These are phyloP conservation scores for Oreochromis niloticus DNA, from an alignment of 2,113 vertebrate genomes.

Conservation along the genomic window DNA sequence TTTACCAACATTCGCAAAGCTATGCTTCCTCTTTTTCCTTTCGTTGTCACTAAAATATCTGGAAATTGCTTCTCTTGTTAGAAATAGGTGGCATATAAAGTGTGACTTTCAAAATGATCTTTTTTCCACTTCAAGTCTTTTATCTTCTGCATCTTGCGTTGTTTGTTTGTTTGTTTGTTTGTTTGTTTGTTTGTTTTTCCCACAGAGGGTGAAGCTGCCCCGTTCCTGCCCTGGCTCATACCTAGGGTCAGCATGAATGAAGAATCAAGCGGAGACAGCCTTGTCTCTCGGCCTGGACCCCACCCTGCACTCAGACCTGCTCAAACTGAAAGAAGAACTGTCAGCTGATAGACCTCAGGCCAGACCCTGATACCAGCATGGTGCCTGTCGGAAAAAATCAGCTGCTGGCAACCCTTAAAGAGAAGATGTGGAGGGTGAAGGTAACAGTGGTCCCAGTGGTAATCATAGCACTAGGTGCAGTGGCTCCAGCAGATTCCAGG, in stretches of 20 bases:
- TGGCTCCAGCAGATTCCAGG: too few relatives aligned
- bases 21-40: neutral
- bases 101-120: neutral
- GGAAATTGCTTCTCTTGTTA: neutral
- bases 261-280: conserved; percentile 83
- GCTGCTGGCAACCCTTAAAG: conserved; percentile 78
- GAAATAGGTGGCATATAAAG: neutral
- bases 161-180: too few relatives aligned
- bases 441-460: too few relatives aligned
- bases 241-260: conserved; percentile 79
- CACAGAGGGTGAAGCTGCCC: conserved; percentile 9
- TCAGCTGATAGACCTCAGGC: conserved; percentile 86
- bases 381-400: conserved; percentile 83
- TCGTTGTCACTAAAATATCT: neutral
- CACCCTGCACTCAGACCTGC: conserved; percentile 79
- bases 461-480: too few relatives aligned
- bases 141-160: neutral
- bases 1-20: neutral
- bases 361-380: conserved; percentile 79
- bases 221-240: neutral
- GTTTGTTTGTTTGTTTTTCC: neutral
- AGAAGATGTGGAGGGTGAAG: neutral
- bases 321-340: conserved; percentile 80
- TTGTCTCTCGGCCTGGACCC: conserved; percentile 71
- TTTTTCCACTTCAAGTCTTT: neutral